Evolutionary conservation across 23 tunicate genomes (phyloP).

Genomic region (Aplidium turbinatum): DNA sequence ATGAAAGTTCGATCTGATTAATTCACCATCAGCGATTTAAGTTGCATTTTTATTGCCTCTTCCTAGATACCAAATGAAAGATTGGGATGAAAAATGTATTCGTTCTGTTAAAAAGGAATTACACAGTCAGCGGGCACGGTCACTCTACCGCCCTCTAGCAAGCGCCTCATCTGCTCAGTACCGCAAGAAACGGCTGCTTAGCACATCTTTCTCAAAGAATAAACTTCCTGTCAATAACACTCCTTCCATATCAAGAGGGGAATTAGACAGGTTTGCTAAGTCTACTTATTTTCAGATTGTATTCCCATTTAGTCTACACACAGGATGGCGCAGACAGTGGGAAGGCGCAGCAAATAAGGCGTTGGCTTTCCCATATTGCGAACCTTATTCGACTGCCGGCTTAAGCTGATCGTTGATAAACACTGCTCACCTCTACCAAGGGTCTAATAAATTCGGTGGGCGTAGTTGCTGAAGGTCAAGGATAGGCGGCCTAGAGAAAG

Average conservation of each 20-base stretch:
- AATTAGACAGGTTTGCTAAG: slow-evolving; percentile 31
- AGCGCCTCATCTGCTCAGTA: neutral
- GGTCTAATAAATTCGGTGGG: too few species aligned
- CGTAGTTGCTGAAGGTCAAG: too few species aligned
- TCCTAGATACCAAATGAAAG: slow-evolving; percentile 86
- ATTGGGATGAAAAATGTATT: slow-evolving; percentile 74
- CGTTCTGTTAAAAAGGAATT: slow-evolving; percentile 60
- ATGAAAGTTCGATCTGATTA: too few species aligned
- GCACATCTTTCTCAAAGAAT: neutral
- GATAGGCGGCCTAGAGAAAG: too few species aligned
- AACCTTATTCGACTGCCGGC: too few species aligned
- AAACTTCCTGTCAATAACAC: slow-evolving; percentile 1
- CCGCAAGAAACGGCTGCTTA: slow-evolving; percentile 31
- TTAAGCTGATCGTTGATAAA: too few species aligned
- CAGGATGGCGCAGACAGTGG: neutral
- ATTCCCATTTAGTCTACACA: too few species aligned
- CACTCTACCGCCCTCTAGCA: slow-evolving; percentile 10
- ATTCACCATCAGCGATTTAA: too few species aligned
- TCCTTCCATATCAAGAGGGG: slow-evolving; percentile 52
- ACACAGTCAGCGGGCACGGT: slow-evolving; percentile 29
- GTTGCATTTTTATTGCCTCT: too few species aligned
- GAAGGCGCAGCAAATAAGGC: too few species aligned
- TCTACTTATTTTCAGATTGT: neutral
- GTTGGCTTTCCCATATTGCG: too few species aligned
- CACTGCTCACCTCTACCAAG: too few species aligned